Evolutionary conservation across 2,888 invertebrate genomes (phyloP), one percentile per base, ranked within the genome.

Genomic region (Lochmaea capreae): DNA sequence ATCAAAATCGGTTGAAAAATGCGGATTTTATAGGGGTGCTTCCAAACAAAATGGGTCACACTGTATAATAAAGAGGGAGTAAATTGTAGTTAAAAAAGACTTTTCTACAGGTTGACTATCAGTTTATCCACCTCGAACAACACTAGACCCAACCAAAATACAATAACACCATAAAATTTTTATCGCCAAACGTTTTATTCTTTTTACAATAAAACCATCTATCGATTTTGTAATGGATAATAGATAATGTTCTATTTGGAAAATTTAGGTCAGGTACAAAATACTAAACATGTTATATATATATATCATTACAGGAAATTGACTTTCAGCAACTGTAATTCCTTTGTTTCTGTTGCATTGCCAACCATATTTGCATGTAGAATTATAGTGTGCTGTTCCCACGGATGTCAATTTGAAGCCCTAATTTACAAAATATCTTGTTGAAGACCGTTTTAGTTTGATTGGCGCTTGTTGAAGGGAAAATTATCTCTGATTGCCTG

Each of bases 321-420:
- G 70, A 61, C 70, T 58, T 77, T 72, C 72, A 76, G 49, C 74
- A 63, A 73, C 71, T 71, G 66, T 71, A 76, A 76, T 76, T 76
- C 71, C 68, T 73, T 76, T 76, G 76, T 76, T 68, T 73, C 58
- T 58, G 65, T 68, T 71, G 49, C 67, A 66, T 52, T 39, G 67
- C 63, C 67, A 67, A 63, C 42, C 33, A 39, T 49, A 74, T 74
- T 74, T 71, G 74, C 74, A 74, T 74, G 61, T 65, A 61, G 65
- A 74, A 74, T 74, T 74, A 65, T 63, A 57, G 65, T 22, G 14
- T 14, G 6, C 33, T 65, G 57, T 71, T 74, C 71, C 71, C 74
- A 74, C 74, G 67, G 65, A 67, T 71, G 67, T 68, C 42, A 57
- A 71, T 68, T 68, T 54, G 61, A 65, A 49, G 57, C 68, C 73